Base-by-base conservation (phyloP, 1,140 invertebrate genomes). In the Maconellicoccus hirsutus region DNA sequence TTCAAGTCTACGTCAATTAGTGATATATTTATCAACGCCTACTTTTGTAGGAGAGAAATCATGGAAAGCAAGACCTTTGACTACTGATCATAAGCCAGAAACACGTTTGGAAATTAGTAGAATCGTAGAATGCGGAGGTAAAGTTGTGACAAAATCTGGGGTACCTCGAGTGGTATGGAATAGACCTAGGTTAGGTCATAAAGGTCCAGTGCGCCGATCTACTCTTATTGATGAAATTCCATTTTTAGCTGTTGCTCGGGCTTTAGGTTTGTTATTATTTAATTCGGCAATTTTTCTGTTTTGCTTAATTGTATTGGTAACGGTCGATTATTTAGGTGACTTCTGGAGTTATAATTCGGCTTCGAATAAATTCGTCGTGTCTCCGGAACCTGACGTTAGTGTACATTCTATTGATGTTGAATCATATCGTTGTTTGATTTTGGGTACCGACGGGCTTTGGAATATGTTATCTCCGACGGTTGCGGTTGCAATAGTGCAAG, bases 81-180 rank as follows among this genome's bases (percentile, higher is more conserved):
- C 94, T 0, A 86, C 82, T 75, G 96, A 98, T 78, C 96, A 98
- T 77, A 98, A 98, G 79, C 96, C 96, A 0, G 95, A 98, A 79
- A 89, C 87, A 74, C 83, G 85, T n/a, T 83, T 83, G 25, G 96
- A 98, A 82, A 89, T 88, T 78, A 83, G 85, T 29, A 83, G 96
- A 23, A 98, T 98, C 73, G 85, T 91, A 74, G 83, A 86, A 72
- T 90, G 91, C 74, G 93, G 94, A 33, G 94, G 94, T 1, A 91
- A 93, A 81, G 93, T 90, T 76, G 87, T 86, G 77, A 87, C 86
- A 33, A 98, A 98, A 78, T 89, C 91, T 7, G 95, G 96, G 8
- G 94, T 98, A 0, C 92, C 93, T 7, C 82, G 96, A 71, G 96
- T 98, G 0, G 96, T 98, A 0, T 98, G 96, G 96, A 96, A 96